phyloP scores from a whole-genome alignment of 2,888 invertebrate genomes.

The Actias luna region DNA sequence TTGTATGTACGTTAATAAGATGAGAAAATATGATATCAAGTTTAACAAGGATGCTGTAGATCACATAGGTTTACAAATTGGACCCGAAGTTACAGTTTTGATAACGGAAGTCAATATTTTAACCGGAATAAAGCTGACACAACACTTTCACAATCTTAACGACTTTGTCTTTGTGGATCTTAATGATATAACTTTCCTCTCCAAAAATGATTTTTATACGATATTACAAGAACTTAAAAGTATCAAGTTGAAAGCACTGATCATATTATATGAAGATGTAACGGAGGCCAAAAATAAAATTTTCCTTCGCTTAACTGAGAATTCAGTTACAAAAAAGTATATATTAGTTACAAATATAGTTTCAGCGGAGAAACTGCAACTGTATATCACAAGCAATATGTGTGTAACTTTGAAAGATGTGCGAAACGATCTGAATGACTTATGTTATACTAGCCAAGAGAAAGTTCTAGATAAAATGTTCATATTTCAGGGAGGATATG shows the following conservation, averaged over 20 bases:
- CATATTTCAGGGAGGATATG: background rate
- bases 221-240: constrained; percentile 3
- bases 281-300: background rate
- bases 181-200: background rate
- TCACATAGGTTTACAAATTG: background rate
- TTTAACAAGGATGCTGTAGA: constrained; percentile 3
- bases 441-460: background rate
- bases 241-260: constrained; percentile 1
- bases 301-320: background rate
- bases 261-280: constrained; percentile 9
- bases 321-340: background rate
- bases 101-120: background rate
- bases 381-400: background rate
- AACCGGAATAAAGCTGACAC: constrained; percentile 4
- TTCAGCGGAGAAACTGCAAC: background rate
- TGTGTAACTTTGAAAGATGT: background rate
- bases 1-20: background rate
- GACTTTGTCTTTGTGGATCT: constrained; percentile 8
- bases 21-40: background rate
- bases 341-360: constrained; percentile 3
- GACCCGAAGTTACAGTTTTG: background rate
- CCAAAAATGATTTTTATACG: background rate
- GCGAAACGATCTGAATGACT: background rate
- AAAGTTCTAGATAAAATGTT: background rate
- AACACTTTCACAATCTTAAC: background rate